A percentile compares a stretch with the other conserved stretches of the same genome.
These are phyloP conservation scores for Trididemnum clinides DNA, from an alignment of 23 tunicate genomes.

Conservation along the genomic window DNA sequence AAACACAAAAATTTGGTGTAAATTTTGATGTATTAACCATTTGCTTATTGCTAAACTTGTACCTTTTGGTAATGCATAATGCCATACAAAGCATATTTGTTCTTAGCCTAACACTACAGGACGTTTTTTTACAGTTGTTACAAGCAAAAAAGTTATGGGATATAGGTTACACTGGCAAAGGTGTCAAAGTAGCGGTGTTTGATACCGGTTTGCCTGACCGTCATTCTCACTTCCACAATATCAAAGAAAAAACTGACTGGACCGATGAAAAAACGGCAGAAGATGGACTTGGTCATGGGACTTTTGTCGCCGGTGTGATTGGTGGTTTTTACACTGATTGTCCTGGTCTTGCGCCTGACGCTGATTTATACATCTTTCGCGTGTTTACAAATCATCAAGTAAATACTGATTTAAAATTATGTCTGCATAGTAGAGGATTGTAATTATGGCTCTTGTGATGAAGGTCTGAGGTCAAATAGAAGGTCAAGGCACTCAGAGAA, in stretches of 20 bases:
- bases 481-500: no score
- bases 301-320: slow-evolving; percentile 98
- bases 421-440: no score
- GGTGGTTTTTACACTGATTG: slow-evolving; percentile 83
- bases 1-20: no score
- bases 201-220: slow-evolving; percentile 93
- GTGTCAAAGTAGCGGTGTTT: slow-evolving; percentile 96
- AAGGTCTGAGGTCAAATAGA: no score
- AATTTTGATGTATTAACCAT: no score
- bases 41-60: no score
- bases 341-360: slow-evolving; percentile 96
- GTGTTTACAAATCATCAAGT: slow-evolving; percentile 98
- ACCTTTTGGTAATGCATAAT: no score
- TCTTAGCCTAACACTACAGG: background rate
- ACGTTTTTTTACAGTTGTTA: slow-evolving; percentile 40
- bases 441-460: no score
- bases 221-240: slow-evolving; percentile 84
- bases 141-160: slow-evolving; percentile 85
- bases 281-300: slow-evolving; percentile 98
- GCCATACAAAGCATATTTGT: background rate
- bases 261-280: slow-evolving; percentile 91
- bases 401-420: no score
- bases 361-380: slow-evolving; percentile 89
- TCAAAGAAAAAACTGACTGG: slow-evolving; percentile 96
- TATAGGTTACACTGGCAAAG: slow-evolving; percentile 87